Evolutionary conservation across 2,113 vertebrate genomes (phyloP).

Genomic region (Bagarius yarrelli): DNA sequence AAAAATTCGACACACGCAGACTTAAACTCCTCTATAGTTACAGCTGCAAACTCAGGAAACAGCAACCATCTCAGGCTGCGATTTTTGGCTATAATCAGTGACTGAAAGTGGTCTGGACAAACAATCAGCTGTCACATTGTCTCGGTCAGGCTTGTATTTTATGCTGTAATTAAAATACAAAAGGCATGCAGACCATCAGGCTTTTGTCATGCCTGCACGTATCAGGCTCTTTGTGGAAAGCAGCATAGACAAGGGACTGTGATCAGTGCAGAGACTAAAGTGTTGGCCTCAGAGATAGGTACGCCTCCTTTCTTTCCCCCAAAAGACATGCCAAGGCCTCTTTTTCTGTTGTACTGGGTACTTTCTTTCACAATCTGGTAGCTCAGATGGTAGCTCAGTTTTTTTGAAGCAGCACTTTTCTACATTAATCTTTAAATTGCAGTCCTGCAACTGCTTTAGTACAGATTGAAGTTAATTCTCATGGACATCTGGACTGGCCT

Average conservation of each 20-base stretch:
- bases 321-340: background rate
- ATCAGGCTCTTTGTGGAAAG: slow-evolving; percentile 7
- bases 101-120: background rate
- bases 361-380: background rate
- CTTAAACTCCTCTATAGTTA: background rate
- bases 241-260: slow-evolving; percentile 14
- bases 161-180: slow-evolving; percentile 33
- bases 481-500: background rate
- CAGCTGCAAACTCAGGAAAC: background rate
- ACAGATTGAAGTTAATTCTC: background rate
- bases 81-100: background rate
- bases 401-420: background rate
- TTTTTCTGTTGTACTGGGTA: slow-evolving; percentile 14
- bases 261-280: slow-evolving; percentile 22
- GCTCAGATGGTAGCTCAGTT: too few species aligned
- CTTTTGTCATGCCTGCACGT: slow-evolving; percentile 19
- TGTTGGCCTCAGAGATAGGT: background rate
- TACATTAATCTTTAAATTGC: background rate
- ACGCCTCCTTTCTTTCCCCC: background rate
- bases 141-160: background rate
- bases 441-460: background rate
- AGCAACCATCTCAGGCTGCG: slow-evolving; percentile 17
- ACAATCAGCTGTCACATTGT: background rate
- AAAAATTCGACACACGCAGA: background rate
- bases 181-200: background rate